Evolutionary conservation across 2,888 invertebrate species (phyloP).

Genomic region (Aporophyla nigra): DNA sequence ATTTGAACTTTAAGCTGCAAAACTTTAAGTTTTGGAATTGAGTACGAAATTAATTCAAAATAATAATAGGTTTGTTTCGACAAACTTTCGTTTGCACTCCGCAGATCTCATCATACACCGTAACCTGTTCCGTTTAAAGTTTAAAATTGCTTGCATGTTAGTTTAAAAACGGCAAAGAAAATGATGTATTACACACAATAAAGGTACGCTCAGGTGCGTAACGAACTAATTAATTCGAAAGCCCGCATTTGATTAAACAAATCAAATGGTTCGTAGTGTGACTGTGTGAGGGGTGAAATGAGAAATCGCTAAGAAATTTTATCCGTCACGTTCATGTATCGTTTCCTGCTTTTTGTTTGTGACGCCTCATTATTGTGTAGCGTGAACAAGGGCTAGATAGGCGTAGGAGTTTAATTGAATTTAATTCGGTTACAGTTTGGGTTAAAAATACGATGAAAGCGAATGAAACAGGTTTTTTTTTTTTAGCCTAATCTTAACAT

Average conservation of each 20-base stretch:
- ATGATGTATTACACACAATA: conserved; percentile 74
- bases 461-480: background rate
- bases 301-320: conserved; percentile 90
- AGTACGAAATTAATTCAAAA: conserved; percentile 46
- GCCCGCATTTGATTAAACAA: conserved; percentile 91
- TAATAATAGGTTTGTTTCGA: conserved; percentile 58
- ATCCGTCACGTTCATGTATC: conserved; percentile 88
- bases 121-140: fast-evolving
- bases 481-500: too few relatives aligned
- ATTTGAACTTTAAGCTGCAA: conserved; percentile 42
- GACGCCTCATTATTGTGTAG: conserved; percentile 82
- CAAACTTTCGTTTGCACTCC: conserved; percentile 43
- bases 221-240: conserved; percentile 90
- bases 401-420: conserved; percentile 53
- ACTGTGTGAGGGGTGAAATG: conserved; percentile 84
- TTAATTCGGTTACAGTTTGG: background rate
- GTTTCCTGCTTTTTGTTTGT: conserved; percentile 87
- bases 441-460: background rate
- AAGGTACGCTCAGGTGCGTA: conserved; percentile 89
- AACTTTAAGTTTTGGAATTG: conserved; percentile 50
- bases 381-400: conserved; percentile 56
- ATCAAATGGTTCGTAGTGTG: conserved; percentile 87
- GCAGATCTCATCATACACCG: background rate
- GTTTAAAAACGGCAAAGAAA: conserved; percentile 25
- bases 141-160: conserved; percentile 40